A percentile compares a stretch with the other conserved stretches of the same genome.
Evolutionary conservation across 2,113 vertebrate species (phyloP).

Genomic region (Chrysochloris asiatica): DNA sequence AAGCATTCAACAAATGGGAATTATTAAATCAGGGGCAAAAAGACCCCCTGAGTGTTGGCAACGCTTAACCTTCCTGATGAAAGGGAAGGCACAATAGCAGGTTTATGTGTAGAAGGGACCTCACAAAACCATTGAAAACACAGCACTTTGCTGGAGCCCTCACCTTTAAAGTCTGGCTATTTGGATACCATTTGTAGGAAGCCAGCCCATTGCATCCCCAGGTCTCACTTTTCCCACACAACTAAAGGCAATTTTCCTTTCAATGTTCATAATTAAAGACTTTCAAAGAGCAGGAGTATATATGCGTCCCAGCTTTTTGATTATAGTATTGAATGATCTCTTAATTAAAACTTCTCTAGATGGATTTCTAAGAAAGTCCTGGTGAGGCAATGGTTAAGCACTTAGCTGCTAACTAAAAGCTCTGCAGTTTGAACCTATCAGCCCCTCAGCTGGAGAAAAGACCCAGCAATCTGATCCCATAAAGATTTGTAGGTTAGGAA

Average conservation of each 20-base stretch:
- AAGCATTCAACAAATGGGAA: background rate
- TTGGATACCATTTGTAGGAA: background rate
- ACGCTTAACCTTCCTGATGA: background rate
- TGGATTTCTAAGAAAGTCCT: background rate
- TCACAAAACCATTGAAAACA: background rate
- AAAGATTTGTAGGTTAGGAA: background rate
- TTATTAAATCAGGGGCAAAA: constrained; percentile 58
- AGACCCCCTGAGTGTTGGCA: background rate
- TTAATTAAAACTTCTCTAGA: background rate
- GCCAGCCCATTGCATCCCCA: background rate
- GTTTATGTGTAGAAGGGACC: background rate
- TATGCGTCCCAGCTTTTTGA: background rate
- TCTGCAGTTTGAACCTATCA: background rate
- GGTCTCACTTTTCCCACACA: background rate
- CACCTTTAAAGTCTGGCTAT: background rate
- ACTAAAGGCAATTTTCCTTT: background rate
- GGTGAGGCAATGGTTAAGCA: background rate
- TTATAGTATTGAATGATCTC: background rate
- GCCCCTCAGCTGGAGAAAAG: background rate
- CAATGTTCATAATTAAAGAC: background rate
- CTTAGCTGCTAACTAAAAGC: background rate
- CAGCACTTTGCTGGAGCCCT: background rate
- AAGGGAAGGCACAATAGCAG: background rate
- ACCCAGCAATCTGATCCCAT: background rate
- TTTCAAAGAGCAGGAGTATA: background rate